Evolutionary conservation across 2,113 vertebrate species (phyloP).

Genomic region (Passer domesticus): DNA sequence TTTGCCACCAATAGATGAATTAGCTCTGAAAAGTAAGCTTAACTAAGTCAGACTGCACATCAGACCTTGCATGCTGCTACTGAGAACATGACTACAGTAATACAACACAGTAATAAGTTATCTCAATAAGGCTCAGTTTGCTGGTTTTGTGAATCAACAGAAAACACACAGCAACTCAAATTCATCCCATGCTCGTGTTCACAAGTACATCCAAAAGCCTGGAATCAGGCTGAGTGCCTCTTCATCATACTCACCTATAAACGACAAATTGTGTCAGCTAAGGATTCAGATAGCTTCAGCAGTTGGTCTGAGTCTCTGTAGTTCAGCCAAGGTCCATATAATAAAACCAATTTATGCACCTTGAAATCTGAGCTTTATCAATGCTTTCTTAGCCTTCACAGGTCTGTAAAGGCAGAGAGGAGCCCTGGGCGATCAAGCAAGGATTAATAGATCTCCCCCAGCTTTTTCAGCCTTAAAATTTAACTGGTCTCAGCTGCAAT

Average conservation of each 20-base stretch:
- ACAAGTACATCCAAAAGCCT: background rate
- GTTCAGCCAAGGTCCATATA: background rate
- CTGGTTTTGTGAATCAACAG: background rate
- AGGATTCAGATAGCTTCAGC: background rate
- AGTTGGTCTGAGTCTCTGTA: background rate
- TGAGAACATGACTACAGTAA: background rate
- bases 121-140: background rate
- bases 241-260: background rate
- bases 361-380: background rate
- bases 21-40: background rate
- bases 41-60: background rate
- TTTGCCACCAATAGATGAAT: background rate
- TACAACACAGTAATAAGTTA: background rate
- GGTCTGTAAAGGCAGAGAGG: background rate
- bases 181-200: rapidly evolving
- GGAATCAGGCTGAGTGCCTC: background rate
- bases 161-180: background rate
- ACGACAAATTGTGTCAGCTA: background rate
- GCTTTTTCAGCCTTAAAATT: background rate
- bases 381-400: background rate
- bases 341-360: rapidly evolving
- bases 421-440: background rate
- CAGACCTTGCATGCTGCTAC: background rate
- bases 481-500: background rate
- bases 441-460: background rate